phyloP scores from a whole-genome alignment of 2,797 vertebrate species.

The Acanthurus lineatus region DNA sequence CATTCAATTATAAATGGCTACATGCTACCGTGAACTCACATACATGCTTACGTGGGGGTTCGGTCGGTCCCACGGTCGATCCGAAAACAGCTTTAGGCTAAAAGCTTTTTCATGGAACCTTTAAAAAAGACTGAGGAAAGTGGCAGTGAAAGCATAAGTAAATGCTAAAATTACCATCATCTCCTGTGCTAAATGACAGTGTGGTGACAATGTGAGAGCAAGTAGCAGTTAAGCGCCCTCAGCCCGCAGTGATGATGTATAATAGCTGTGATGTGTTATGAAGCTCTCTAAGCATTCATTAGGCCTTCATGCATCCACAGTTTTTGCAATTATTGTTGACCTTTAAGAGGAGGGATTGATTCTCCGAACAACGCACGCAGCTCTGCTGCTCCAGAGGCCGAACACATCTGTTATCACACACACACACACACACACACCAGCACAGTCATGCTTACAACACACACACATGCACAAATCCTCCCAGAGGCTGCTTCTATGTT shows the following conservation, averaged over 20 bases:
- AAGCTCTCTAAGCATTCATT: constrained; percentile 59
- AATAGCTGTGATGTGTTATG: constrained; percentile 48
- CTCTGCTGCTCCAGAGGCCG: constrained; percentile 16
- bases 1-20: too few relatives aligned
- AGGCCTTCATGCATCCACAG: constrained; percentile 39
- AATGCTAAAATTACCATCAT: constrained; percentile 56
- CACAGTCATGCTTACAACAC: background rate
- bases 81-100: background rate
- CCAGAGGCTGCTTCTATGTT: constrained; percentile 7
- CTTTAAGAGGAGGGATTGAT: constrained; percentile 60
- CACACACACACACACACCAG: background rate
- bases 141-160: constrained; percentile 5
- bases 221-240: constrained; percentile 35
- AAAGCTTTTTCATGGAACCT: background rate
- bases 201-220: background rate
- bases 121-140: background rate
- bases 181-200: constrained; percentile 3
- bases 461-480: constrained; percentile 1
- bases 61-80: background rate
- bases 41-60: background rate
- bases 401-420: constrained; percentile 39
- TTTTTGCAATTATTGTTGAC: constrained; percentile 64
- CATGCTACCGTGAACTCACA: too few relatives aligned
- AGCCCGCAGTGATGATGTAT: constrained; percentile 38
- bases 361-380: constrained; percentile 1